Percentiles rank a stretch among this genome's conserved stretches.
Evolutionary conservation across 2,113 vertebrate species (phyloP).

Genomic region (Holacanthus passer): DNA sequence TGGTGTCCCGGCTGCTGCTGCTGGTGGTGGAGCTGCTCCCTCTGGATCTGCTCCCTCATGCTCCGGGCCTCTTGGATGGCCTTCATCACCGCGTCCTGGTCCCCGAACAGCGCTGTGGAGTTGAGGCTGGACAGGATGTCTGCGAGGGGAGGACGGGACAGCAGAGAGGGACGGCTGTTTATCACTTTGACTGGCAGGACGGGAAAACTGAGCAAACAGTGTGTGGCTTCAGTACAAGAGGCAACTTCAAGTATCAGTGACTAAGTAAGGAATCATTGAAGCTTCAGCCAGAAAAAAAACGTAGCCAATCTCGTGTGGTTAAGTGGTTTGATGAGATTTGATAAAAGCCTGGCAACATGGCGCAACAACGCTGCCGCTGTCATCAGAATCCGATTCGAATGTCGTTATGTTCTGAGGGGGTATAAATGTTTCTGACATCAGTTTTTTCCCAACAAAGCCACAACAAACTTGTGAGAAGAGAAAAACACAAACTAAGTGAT

Average conservation of each 20-base stretch:
- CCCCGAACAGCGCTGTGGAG: slow-evolving; percentile 96
- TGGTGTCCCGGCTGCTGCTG: slow-evolving; percentile 85
- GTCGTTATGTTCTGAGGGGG: neutral
- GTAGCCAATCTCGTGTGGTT: neutral
- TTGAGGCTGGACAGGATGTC: slow-evolving; percentile 99
- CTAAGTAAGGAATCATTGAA: neutral
- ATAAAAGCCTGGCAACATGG: neutral
- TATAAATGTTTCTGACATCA: neutral
- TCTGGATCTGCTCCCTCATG: slow-evolving; percentile 97
- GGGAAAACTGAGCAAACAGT: neutral
- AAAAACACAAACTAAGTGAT: neutral
- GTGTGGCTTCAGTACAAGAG: neutral
- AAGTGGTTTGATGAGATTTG: neutral
- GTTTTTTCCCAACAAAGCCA: neutral
- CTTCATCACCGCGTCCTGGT: slow-evolving; percentile 99
- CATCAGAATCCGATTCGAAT: neutral
- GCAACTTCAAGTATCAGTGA: neutral
- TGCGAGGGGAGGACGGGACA: slow-evolving; percentile 68
- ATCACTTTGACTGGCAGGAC: neutral
- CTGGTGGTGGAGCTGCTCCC: slow-evolving; percentile 89
- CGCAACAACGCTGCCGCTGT: neutral
- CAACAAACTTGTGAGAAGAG: neutral
- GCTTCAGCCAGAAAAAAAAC: neutral
- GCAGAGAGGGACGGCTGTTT: neutral
- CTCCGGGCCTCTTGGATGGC: slow-evolving; percentile 98